Percentiles rank a stretch among this genome's conserved stretches.
Evolutionary conservation across 2,888 invertebrate species (phyloP).

Genomic region (Seira sanloemensis): DNA sequence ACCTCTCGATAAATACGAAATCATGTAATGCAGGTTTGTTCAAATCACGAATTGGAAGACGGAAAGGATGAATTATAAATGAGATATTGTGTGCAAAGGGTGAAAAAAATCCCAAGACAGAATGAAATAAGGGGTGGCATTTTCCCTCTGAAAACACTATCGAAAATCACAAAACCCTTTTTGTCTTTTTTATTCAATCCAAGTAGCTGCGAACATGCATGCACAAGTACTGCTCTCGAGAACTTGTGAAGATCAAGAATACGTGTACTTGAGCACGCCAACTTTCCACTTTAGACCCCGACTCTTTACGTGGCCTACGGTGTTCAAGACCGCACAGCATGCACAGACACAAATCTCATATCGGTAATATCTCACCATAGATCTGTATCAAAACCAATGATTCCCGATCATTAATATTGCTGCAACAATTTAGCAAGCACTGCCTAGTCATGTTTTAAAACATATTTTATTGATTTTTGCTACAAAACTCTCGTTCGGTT

Average conservation of each 20-base stretch:
- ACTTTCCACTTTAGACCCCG: conserved; percentile 49
- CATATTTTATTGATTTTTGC: neutral
- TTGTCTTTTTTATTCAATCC: neutral
- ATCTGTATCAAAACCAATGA: neutral
- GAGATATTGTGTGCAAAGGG: neutral
- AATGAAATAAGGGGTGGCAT: neutral
- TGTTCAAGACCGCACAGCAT: conserved; percentile 7
- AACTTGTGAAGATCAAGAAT: conserved; percentile 29
- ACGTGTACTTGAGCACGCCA: conserved; percentile 66
- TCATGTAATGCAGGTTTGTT: too few relatives aligned
- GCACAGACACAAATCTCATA: neutral
- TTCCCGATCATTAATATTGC: neutral
- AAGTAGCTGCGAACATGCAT: conserved; percentile 30
- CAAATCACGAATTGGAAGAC: neutral
- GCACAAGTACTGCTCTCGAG: conserved; percentile 39
- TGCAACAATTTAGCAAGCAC: conserved; percentile 13
- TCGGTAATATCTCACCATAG: neutral
- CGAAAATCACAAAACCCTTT: conserved; percentile 12
- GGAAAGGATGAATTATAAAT: too few relatives aligned
- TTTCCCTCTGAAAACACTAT: conserved; percentile 21
- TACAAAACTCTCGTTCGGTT: neutral
- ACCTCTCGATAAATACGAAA: too few relatives aligned
- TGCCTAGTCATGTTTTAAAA: neutral
- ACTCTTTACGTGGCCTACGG: conserved; percentile 14
- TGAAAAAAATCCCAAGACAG: neutral